These are phyloP conservation scores for Hippopotamus amphibius DNA, from an alignment of 2,113 vertebrate species.

Conservation along the genomic window DNA sequence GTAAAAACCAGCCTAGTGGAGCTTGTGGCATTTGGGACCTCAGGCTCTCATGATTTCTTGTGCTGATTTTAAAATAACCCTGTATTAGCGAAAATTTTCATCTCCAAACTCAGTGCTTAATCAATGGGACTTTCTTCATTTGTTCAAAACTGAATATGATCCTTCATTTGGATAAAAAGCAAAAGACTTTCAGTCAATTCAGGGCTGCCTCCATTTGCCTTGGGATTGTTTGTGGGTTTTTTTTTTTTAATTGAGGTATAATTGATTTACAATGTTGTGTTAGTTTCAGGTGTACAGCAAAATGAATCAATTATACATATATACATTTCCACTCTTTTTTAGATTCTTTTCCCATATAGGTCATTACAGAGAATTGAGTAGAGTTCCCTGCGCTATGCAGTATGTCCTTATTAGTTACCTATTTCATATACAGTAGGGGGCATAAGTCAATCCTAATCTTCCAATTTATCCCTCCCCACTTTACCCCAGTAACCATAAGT, in stretches of 20 bases:
- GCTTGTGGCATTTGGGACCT: not conserved
- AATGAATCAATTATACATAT: not conserved
- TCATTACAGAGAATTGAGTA: not conserved
- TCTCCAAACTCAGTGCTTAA: not conserved
- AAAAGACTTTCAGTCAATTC: not conserved
- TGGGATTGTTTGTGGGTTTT: not conserved
- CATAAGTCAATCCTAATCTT: not conserved
- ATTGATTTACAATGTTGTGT: not conserved
- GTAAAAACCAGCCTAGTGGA: not conserved
- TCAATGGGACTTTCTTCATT: not conserved
- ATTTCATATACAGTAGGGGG: not conserved
- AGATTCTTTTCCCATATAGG: not conserved
- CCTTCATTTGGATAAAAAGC: not conserved
- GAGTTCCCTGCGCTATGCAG: not conserved
- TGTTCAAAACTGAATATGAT: slow-evolving; percentile 39
- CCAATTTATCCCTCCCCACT: not conserved
- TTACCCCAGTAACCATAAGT: not conserved
- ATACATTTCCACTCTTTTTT: not conserved
- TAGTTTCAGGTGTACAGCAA: not conserved
- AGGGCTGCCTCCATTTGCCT: not conserved
- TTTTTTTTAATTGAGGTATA: too few relatives aligned
- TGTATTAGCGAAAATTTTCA: not conserved
- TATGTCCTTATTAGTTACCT: not conserved
- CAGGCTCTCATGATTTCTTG: not conserved
- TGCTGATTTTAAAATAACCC: slow-evolving; percentile 24